Conservation (phyloP, 2,888 invertebrate species). For the Dusona sp. region DNA sequence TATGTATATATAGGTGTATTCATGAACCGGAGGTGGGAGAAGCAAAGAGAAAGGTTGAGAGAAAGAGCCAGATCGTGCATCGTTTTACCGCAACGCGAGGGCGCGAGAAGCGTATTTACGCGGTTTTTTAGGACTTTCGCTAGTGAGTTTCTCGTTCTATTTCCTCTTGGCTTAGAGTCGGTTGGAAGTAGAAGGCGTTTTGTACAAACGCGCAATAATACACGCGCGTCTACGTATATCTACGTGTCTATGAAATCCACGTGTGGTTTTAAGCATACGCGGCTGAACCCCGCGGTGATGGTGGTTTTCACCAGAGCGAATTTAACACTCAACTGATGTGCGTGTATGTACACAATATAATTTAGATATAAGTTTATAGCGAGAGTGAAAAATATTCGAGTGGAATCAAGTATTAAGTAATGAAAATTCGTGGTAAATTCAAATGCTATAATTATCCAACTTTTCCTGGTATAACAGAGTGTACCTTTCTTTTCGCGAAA, state of each 20-base stretch:
- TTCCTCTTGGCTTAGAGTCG: constrained; percentile 53
- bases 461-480: background rate
- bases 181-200: constrained; percentile 40
- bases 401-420: constrained; percentile 34
- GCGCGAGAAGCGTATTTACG: constrained; percentile 61
- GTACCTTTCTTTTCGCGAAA: background rate
- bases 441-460: background rate
- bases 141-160: constrained; percentile 52
- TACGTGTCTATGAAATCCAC: constrained; percentile 9
- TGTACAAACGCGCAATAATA: constrained; percentile 40
- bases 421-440: constrained; percentile 3
- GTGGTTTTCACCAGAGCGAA: constrained; percentile 59
- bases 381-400: constrained; percentile 9
- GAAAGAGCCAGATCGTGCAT: constrained; percentile 57
- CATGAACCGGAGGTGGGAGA: constrained; percentile 11
- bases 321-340: constrained; percentile 40
- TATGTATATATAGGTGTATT: background rate
- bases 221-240: constrained; percentile 8
- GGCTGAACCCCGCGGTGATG: constrained; percentile 44
- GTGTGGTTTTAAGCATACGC: constrained; percentile 21
- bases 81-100: constrained; percentile 60
- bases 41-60: constrained; percentile 41
- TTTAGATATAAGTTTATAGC: constrained; percentile 13
- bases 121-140: constrained; percentile 56
- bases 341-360: background rate